A percentile compares a stretch with the other conserved stretches of the same genome.
These are phyloP conservation scores for Gila orcuttii DNA, from an alignment of 2,113 vertebrate genomes.

Conservation along the genomic window DNA sequence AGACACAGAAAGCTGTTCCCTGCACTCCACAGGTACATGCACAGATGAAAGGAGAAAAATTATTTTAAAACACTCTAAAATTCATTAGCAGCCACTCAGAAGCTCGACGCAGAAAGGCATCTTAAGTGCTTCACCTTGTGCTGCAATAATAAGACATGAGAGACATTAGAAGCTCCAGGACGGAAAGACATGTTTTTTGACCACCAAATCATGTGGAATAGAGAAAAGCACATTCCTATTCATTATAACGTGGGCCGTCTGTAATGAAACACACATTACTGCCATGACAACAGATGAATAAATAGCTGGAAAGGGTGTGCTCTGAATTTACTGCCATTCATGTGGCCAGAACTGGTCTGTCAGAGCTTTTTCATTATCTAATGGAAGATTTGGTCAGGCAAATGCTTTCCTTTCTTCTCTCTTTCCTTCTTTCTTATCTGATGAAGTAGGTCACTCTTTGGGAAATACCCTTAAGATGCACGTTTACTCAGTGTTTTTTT, in stretches of 20 bases:
- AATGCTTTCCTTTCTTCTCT: constrained; percentile 54
- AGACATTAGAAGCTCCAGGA: constrained; percentile 55
- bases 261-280: constrained; percentile 70
- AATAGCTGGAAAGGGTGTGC: constrained; percentile 65
- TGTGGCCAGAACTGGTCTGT: constrained; percentile 27
- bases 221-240: constrained; percentile 58
- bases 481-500: too few relatives aligned
- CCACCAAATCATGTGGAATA: constrained; percentile 20
- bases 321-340: constrained; percentile 45
- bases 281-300: constrained; percentile 69
- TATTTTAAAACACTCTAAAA: constrained; percentile 55
- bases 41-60: constrained; percentile 36
- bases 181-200: constrained; percentile 50
- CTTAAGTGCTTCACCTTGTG: constrained; percentile 62
- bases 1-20: neutral
- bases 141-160: constrained; percentile 63
- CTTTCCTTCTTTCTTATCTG: constrained; percentile 10
- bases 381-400: constrained; percentile 29
- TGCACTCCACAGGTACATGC: constrained; percentile 39
- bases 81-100: constrained; percentile 66
- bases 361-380: constrained; percentile 50
- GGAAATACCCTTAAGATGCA: neutral
- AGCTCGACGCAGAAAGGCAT: constrained; percentile 57
- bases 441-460: constrained; percentile 28
- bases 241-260: constrained; percentile 58